Percentiles rank a stretch among this genome's conserved stretches.
phyloP scores from a whole-genome alignment of 2,888 invertebrate species.

The Sesamia inferens region DNA sequence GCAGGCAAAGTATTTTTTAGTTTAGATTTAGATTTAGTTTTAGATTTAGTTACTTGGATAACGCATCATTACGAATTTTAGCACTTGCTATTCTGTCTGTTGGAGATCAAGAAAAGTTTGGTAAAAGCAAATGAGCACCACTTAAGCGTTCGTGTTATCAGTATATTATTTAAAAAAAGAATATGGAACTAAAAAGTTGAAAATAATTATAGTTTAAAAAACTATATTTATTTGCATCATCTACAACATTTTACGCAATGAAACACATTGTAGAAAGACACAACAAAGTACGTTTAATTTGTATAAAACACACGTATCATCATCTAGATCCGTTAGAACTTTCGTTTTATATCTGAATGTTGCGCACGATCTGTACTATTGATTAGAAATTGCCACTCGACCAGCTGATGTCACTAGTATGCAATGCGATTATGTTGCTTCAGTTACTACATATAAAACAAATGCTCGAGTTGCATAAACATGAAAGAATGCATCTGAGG shows the following conservation, averaged over 20 bases:
- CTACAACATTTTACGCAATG: constrained; percentile 32
- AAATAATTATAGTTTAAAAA: too few relatives aligned
- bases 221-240: not conserved
- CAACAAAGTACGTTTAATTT: constrained; percentile 56
- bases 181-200: too few relatives aligned
- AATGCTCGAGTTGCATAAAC: constrained; percentile 51
- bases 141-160: too few relatives aligned
- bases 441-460: constrained; percentile 55
- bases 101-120: too few relatives aligned
- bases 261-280: constrained; percentile 3
- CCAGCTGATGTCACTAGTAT: constrained; percentile 78
- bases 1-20: too few relatives aligned
- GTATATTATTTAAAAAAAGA: too few relatives aligned
- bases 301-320: constrained; percentile 69
- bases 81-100: too few relatives aligned
- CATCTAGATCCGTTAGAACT: constrained; percentile 81
- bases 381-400: constrained; percentile 83
- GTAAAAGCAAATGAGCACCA: too few relatives aligned
- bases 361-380: constrained; percentile 75
- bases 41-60: too few relatives aligned
- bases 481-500: constrained; percentile 25
- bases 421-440: constrained; percentile 63
- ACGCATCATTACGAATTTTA: too few relatives aligned
- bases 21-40: too few relatives aligned
- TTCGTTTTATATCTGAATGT: constrained; percentile 80